phyloP scores from a whole-genome alignment of 37 sponge, comb jelly and placozoan species.

The Ephydatia muelleri region DNA sequence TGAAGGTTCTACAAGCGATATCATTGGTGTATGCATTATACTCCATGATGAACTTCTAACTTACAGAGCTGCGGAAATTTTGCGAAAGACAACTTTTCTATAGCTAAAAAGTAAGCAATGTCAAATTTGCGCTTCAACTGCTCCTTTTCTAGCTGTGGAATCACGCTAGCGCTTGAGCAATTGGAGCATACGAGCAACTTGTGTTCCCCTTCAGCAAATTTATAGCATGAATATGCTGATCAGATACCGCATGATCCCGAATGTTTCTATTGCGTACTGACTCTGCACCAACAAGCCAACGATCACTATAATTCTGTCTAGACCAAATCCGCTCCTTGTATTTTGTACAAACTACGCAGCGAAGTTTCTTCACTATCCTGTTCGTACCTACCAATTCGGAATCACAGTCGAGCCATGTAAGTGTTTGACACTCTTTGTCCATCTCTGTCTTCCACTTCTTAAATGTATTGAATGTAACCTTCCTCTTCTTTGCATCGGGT shows the following conservation, averaged over 20 bases:
- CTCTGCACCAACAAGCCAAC: conserved; percentile 59
- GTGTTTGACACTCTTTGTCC: conserved; percentile 41
- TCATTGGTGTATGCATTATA: conserved; percentile 51
- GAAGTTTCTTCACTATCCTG: conserved; percentile 36
- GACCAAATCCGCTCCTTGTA: conserved; percentile 34
- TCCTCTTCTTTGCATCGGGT: background rate
- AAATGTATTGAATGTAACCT: background rate
- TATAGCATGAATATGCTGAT: conserved; percentile 64
- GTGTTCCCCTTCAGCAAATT: conserved; percentile 30
- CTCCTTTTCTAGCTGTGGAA: conserved; percentile 42
- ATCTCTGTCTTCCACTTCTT: conserved; percentile 35
- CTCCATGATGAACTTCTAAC: conserved; percentile 65
- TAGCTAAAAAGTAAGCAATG: conserved; percentile 66
- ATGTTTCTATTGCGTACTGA: conserved; percentile 72
- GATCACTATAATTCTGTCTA: conserved; percentile 42
- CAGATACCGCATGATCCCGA: conserved; percentile 50
- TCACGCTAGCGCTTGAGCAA: conserved; percentile 36
- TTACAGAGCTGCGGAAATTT: conserved; percentile 43
- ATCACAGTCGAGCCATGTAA: conserved; percentile 58
- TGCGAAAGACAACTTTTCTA: conserved; percentile 46
- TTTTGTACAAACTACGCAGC: conserved; percentile 43
- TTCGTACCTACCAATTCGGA: conserved; percentile 9
- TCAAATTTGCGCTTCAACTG: conserved; percentile 51
- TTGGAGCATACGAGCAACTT: conserved; percentile 44
- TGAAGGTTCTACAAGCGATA: conserved; percentile 36